Base-by-base conservation (phyloP, 1,140 invertebrate species). In the Gryon sp. region DNA sequence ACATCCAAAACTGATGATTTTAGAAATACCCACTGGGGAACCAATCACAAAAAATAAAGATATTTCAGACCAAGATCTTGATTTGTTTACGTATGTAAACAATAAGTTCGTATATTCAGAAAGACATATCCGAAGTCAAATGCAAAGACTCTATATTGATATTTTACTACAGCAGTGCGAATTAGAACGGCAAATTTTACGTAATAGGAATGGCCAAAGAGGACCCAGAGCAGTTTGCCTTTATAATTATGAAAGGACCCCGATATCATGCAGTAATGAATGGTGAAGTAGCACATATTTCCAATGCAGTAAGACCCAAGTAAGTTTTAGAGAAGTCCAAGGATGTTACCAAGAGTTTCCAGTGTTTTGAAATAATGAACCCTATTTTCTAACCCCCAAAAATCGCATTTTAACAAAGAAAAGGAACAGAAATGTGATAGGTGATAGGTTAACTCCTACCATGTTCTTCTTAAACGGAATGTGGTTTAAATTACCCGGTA, bases 1-100 rank as follows among this genome's bases (percentile, higher is more conserved):
- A 48, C 74, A 81, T 12, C 74, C 78, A 0, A 81, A 80, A 68
- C 2, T 77, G 0, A 28, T 78, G 0, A 75, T 81, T 0, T 2
- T 70, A 1, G 68, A 80, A 18, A 40, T 36, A 2, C 15, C 12
- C 1, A 7, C 28, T 1, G 43, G 38, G 4, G 9, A 52, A 5
- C 6, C 57, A 1, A 30, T n/a, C n/a, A n/a, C n/a, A n/a, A n/a
- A n/a, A n/a, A n/a, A n/a, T n/a, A n/a, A n/a, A n/a, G n/a, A n/a
- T n/a, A n/a, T n/a, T n/a, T n/a, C n/a, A n/a, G n/a, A 41, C 0
- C 26, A 66, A 6, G 69, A 75, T 11, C 14, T 79, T 0, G 65
- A 75, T 32, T 40, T 79, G 1, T 66, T 80, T 11, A 14, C 53
- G 0, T 80, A 78, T 20, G 46, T n/a, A n/a, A n/a, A n/a, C n/a